A percentile compares a stretch with the other conserved stretches of the same genome.
Conservation (phyloP, 2,113 vertebrate species). For the Rhinoptilus africanus region DNA sequence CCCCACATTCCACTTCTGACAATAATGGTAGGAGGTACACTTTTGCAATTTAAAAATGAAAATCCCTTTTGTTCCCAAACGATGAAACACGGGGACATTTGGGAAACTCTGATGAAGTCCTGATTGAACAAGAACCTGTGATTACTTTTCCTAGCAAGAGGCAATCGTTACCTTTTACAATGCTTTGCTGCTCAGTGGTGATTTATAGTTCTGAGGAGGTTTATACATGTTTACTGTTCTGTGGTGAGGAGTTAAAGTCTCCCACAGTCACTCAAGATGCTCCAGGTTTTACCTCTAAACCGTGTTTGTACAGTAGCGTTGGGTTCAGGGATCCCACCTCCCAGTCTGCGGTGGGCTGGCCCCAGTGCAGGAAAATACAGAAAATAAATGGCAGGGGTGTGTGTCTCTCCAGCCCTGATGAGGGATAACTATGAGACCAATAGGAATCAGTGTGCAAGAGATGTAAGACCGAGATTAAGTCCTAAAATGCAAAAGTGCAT, state of each 20-base stretch:
- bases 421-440: not conserved
- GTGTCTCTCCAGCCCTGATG: rapidly evolving
- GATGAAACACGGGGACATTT: not conserved
- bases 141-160: not conserved
- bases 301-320: rapidly evolving
- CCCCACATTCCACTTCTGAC: not conserved
- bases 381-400: rapidly evolving
- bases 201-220: not conserved
- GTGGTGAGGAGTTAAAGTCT: not conserved
- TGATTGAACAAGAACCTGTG: constrained; percentile 13
- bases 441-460: not conserved
- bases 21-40: not conserved
- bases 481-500: not conserved
- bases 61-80: constrained; percentile 49
- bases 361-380: not conserved
- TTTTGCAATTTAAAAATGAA: not conserved
- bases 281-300: not conserved
- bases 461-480: not conserved
- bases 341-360: rapidly evolving
- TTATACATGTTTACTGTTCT: not conserved
- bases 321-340: not conserved
- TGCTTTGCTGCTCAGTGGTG: not conserved
- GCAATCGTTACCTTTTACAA: not conserved
- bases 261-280: not conserved
- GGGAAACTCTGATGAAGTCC: constrained; percentile 7